Conservation (phyloP, 2,888 invertebrate genomes). For the Tolmerus cingulatus region DNA sequence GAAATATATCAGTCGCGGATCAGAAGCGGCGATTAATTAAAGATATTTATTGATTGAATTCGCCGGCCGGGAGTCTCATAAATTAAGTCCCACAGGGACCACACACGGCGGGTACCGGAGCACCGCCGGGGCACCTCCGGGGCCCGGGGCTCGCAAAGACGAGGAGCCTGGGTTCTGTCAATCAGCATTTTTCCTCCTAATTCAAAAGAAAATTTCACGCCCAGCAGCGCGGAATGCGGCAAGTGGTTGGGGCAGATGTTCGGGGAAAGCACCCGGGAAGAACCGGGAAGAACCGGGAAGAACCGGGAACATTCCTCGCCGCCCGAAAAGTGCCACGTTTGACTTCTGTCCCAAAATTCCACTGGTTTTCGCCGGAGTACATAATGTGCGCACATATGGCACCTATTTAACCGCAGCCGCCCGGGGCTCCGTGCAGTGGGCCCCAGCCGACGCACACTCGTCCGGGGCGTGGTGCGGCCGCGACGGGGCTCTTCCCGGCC, state of each 20-base stretch:
- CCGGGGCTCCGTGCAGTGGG: neutral
- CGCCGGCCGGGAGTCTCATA: neutral
- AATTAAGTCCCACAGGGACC: neutral
- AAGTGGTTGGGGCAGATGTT: constrained; percentile 29
- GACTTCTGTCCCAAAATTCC: neutral
- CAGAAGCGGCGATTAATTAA: neutral
- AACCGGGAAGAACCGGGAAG: neutral
- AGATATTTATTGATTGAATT: neutral
- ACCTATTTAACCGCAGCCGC: neutral
- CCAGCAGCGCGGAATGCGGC: constrained; percentile 42
- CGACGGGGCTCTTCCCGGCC: neutral
- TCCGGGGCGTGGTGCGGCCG: neutral
- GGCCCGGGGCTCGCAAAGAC: neutral
- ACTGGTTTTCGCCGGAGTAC: neutral
- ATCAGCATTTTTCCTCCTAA: constrained; percentile 30
- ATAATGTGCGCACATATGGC: neutral
- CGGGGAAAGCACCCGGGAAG: neutral
- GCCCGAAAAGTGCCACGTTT: neutral
- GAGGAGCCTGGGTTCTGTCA: neutral
- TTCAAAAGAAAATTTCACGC: constrained; percentile 47
- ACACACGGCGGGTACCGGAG: neutral
- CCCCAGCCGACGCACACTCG: neutral
- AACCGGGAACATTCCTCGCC: neutral
- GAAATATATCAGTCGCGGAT: neutral
- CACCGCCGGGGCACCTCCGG: neutral